Evolutionary conservation across 1,140 invertebrate species (phyloP), one percentile per base, ranked within the genome.

Genomic region (Drosophila tristis): DNA sequence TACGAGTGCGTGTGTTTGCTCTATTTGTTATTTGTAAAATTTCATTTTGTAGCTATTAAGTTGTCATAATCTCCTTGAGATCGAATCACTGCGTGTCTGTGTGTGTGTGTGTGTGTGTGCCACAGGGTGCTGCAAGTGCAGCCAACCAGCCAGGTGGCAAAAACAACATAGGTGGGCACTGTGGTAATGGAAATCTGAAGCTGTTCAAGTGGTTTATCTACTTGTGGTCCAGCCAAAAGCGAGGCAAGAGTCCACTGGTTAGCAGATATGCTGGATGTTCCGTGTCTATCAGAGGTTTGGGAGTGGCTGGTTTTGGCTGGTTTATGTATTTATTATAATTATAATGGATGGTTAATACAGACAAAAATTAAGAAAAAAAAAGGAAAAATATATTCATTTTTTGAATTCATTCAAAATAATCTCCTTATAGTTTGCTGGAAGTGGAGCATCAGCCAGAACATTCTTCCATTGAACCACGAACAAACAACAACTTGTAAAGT

Each of bases 1-100:
- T 76, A 63, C 72, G 78, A 35, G 31, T 80, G 71, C 72, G 78
- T 77, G 60, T 67, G 66, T 75, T 62, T 87, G 82, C 82, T 87
- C 82, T 82, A 87, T 87, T 87, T 82, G 84, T 82, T 82, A 61
- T 77, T 59, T 49, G 26, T 20, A 25, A 49, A 58, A 78, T 53
- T 63, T 66, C 57, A 76, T 89, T 86, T 82, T 72, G 74, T 81
- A 62, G 74, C 82, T 86, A 86, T 86, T 86, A 86, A 86, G 82
- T 86, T 86, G 82, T 86, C 82, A 86, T 86, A 86, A 86, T 86
- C 84, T 72, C 74, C 60, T 56, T 48, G 60, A 77, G 63, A 74
- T 80, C 64, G 65, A 64, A 71, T 67, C 75, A 76, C 70, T 62
- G 77, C 1, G 20, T 20, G 20, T 20, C 20, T 20, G 1, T 16